Evolutionary conservation across 2,888 invertebrate species (phyloP).

Genomic region (Molorchus minor): DNA sequence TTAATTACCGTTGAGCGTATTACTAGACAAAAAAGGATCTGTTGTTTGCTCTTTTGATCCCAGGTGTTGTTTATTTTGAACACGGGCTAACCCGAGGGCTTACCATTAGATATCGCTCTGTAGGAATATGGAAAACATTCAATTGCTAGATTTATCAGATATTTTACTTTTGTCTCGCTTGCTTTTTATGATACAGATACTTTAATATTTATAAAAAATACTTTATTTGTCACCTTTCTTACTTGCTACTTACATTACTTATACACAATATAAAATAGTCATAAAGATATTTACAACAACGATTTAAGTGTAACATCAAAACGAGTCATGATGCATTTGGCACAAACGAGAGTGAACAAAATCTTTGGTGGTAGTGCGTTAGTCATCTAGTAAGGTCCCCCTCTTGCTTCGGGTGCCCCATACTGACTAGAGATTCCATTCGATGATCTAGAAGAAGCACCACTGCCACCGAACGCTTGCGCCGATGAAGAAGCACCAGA

Average conservation of each 20-base stretch:
- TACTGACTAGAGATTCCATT: constrained; percentile 11
- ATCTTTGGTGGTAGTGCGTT: not conserved
- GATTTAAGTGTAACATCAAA: not conserved
- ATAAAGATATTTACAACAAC: not conserved
- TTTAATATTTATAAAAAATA: constrained; percentile 2
- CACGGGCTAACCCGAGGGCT: too few species aligned
- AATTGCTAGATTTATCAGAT: too few species aligned
- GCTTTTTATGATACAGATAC: too few species aligned
- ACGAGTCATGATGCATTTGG: not conserved
- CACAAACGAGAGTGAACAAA: not conserved
- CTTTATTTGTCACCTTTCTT: constrained; percentile 21
- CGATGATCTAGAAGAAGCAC: constrained; percentile 11
- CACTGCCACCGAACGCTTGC: constrained; percentile 16
- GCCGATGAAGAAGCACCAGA: constrained; percentile 3
- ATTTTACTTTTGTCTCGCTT: too few species aligned
- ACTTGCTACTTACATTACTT: not conserved
- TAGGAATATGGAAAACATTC: too few species aligned
- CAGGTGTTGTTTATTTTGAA: too few species aligned
- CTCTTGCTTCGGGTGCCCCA: constrained; percentile 14
- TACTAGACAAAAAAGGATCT: too few species aligned
- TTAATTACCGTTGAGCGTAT: too few species aligned
- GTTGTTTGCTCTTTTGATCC: too few species aligned
- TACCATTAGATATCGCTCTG: too few species aligned
- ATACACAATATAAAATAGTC: not conserved
- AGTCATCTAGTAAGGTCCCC: constrained; percentile 8